phyloP scores from a whole-genome alignment of 2,797 vertebrate genomes.

The Cirrhinus mrigala region DNA sequence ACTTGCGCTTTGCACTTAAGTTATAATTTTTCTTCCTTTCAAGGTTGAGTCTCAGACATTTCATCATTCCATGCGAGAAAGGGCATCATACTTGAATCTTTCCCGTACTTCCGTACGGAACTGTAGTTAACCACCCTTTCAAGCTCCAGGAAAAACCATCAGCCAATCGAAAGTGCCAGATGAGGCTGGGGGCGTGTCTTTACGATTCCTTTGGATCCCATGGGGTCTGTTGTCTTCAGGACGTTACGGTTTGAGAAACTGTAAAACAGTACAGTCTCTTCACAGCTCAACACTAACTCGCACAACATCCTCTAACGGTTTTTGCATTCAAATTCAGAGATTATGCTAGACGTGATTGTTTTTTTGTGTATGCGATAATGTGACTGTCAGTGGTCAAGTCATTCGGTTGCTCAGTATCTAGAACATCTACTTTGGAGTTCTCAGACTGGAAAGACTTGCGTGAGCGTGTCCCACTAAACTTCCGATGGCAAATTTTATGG shows the following conservation, averaged over 20 bases:
- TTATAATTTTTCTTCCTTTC: constrained; percentile 61
- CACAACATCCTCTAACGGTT: constrained; percentile 5
- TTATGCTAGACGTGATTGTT: constrained; percentile 26
- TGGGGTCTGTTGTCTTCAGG: constrained; percentile 23
- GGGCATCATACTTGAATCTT: constrained; percentile 72
- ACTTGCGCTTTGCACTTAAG: constrained; percentile 69
- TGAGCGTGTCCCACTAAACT: constrained; percentile 16
- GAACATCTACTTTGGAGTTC: constrained; percentile 31
- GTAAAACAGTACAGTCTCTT: constrained; percentile 30
- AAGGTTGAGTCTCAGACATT: constrained; percentile 60
- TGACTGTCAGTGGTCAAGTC: constrained; percentile 37
- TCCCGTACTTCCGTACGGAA: constrained; percentile 52
- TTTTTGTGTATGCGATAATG: constrained; percentile 31
- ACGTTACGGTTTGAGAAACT: constrained; percentile 18
- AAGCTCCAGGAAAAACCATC: constrained; percentile 47
- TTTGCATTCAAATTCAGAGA: constrained; percentile 11
- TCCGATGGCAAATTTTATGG: constrained; percentile 28
- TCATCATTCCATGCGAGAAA: constrained; percentile 75
- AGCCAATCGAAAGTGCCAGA: constrained; percentile 70
- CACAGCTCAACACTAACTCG: constrained; percentile 40
- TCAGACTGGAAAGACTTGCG: constrained; percentile 14
- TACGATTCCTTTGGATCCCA: constrained; percentile 20
- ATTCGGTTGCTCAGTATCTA: constrained; percentile 5
- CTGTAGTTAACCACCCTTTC: constrained; percentile 58
- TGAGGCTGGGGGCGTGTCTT: constrained; percentile 40